Conservation (phyloP, 2,113 vertebrate genomes). For the Lampris megalopsis region DNA sequence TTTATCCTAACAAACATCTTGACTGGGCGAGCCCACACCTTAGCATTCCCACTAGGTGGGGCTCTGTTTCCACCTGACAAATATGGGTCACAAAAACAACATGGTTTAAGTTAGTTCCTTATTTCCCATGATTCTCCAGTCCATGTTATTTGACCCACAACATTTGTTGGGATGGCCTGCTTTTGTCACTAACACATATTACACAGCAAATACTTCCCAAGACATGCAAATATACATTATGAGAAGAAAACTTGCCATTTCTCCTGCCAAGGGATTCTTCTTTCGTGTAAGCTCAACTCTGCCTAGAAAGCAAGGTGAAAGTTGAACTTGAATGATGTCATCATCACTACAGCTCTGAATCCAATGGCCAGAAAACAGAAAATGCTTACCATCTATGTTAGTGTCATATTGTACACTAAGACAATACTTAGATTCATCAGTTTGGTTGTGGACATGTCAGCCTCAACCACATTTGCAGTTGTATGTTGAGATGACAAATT, state of each 20-base stretch:
- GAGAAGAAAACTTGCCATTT: neutral
- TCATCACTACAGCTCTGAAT: neutral
- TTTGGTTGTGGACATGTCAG: neutral
- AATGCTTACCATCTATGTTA: constrained; percentile 26
- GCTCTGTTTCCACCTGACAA: too few relatives aligned
- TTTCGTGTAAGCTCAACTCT: constrained; percentile 50
- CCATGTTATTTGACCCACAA: too few relatives aligned
- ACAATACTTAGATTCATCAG: neutral
- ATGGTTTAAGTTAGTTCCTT: too few relatives aligned
- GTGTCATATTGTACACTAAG: constrained; percentile 13
- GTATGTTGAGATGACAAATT: neutral
- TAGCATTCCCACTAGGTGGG: too few relatives aligned
- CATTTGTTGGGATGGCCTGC: too few relatives aligned
- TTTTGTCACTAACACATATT: too few relatives aligned
- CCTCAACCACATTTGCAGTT: neutral
- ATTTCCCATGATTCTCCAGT: too few relatives aligned
- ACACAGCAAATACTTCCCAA: too few relatives aligned
- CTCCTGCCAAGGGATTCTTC: constrained; percentile 29
- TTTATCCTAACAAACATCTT: too few relatives aligned
- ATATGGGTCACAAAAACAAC: too few relatives aligned
- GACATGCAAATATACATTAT: neutral
- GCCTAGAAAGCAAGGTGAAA: constrained; percentile 27
- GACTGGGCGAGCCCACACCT: too few relatives aligned
- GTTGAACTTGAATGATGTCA: constrained; percentile 30
- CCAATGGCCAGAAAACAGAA: constrained; percentile 11